These are phyloP conservation scores for Empis livida DNA, from an alignment of 2,888 invertebrate species.

Conservation along the genomic window DNA sequence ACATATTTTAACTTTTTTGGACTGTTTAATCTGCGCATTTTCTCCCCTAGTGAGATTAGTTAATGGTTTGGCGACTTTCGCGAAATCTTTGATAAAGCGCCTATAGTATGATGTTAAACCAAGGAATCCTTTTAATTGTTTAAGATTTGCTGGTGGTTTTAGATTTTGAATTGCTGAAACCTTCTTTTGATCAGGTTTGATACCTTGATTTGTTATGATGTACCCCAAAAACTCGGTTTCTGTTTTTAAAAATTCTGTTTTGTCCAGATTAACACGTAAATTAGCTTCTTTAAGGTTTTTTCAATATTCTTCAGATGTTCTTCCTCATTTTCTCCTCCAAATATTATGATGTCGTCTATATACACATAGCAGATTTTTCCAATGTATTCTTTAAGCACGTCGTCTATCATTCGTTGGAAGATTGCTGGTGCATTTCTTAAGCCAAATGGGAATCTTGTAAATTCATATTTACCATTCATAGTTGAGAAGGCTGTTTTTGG, in stretches of 20 bases:
- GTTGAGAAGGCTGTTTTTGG: conserved; percentile 14
- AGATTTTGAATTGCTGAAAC: conserved; percentile 2
- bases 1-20: background rate
- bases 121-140: conserved; percentile 5
- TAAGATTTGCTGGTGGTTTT: conserved; percentile 3
- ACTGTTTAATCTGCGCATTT: background rate
- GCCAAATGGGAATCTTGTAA: conserved; percentile 3
- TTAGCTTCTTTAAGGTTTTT: background rate
- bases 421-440: conserved; percentile 7
- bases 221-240: background rate
- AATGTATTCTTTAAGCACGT: conserved; percentile 11
- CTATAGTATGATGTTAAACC: conserved; percentile 2
- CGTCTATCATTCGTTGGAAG: conserved; percentile 15
- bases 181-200: too few relatives aligned
- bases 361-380: conserved; percentile 10
- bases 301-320: background rate
- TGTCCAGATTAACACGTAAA: background rate
- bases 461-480: conserved; percentile 8
- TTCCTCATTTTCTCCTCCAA: background rate
- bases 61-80: background rate
- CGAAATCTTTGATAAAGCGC: background rate
- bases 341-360: conserved; percentile 8
- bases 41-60: background rate
- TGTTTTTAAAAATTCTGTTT: background rate
- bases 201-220: background rate